phyloP scores from a whole-genome alignment of 2,888 invertebrate genomes.

The Crematogaster levior region DNA sequence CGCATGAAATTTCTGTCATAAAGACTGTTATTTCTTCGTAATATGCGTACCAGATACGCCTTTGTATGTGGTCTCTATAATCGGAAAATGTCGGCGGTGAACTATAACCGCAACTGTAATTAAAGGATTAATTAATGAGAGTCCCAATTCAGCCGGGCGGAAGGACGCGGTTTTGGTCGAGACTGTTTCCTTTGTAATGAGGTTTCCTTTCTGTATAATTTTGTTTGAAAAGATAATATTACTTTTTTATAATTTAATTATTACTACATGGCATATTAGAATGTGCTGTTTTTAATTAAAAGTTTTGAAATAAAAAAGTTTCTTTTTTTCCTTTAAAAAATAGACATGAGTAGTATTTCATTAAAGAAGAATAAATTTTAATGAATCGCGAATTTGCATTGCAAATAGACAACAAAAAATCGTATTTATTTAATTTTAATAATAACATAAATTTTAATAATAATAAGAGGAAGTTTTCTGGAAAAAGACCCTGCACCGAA shows the following conservation, averaged over 20 bases:
- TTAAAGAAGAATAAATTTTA: neutral
- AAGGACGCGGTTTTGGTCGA: constrained; percentile 57
- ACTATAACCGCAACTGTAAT: constrained; percentile 59
- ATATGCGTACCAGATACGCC: neutral
- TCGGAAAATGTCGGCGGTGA: constrained; percentile 38
- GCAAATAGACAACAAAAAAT: neutral
- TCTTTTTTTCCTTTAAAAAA: neutral
- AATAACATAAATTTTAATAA: neutral
- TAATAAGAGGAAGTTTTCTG: neutral
- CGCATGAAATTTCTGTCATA: neutral
- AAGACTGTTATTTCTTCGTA: neutral
- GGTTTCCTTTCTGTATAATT: constrained; percentile 1
- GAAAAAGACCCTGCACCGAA: neutral
- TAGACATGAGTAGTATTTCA: neutral
- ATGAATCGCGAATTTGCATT: neutral
- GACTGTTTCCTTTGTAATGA: neutral
- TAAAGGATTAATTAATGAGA: constrained; percentile 59
- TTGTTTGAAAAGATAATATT: neutral
- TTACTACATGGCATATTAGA: neutral
- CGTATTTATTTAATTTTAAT: neutral
- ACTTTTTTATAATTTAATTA: neutral
- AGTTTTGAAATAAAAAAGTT: neutral
- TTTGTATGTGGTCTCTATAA: neutral
- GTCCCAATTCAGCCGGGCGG: constrained; percentile 61
- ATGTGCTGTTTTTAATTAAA: neutral